Percentiles rank a stretch among this genome's conserved stretches.
Conservation (phyloP, 2,797 vertebrate genomes). For the Botia almorhae region DNA sequence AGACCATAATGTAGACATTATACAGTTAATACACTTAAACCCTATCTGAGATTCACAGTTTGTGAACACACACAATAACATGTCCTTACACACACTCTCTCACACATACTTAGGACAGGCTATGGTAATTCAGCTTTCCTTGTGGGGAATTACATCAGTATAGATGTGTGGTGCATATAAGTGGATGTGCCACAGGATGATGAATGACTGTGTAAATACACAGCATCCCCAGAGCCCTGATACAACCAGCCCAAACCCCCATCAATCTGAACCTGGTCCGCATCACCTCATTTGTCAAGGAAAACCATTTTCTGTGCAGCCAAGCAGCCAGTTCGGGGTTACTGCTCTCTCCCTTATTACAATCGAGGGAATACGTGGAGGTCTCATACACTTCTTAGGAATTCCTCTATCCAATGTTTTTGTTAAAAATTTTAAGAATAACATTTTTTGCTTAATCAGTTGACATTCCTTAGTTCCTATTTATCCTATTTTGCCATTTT, state of each 20-base stretch:
- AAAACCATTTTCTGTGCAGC: constrained; percentile 72
- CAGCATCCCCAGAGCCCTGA: constrained; percentile 72
- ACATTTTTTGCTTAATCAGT: constrained; percentile 34
- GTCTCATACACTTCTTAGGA: constrained; percentile 27
- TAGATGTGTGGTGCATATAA: constrained; percentile 66
- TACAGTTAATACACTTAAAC: not conserved
- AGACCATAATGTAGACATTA: not conserved
- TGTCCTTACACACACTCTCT: constrained; percentile 21
- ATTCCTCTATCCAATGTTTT: constrained; percentile 17
- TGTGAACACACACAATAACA: constrained; percentile 29
- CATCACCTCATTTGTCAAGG: constrained; percentile 73
- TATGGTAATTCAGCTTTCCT: constrained; percentile 58
- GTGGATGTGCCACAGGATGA: constrained; percentile 74
- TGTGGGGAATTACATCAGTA: constrained; percentile 71
- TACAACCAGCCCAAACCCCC: constrained; percentile 65
- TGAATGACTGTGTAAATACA: constrained; percentile 74
- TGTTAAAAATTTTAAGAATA: constrained; percentile 24
- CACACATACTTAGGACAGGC: constrained; percentile 40
- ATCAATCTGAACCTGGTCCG: constrained; percentile 68
- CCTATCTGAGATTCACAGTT: not conserved
- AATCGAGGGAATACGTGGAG: constrained; percentile 36
- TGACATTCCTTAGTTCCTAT: constrained; percentile 13
- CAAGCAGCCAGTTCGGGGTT: constrained; percentile 67
- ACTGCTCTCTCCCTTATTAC: constrained; percentile 55
- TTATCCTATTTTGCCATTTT: constrained; percentile 14